Conservation (phyloP, 2,888 invertebrate species). For the Thysanoteuthis rhombus region DNA sequence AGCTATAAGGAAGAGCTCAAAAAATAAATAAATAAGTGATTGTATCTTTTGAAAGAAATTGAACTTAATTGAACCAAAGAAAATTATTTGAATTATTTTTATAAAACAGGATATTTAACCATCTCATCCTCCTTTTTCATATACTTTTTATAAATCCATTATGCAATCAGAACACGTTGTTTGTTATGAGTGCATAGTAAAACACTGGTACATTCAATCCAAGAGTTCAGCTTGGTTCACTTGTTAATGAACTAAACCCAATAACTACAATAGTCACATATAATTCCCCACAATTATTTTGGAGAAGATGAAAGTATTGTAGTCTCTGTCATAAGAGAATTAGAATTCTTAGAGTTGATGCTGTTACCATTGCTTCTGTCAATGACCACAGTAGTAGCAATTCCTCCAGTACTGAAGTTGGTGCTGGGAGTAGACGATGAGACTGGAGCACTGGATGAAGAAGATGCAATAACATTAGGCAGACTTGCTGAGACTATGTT, state of each 20-base stretch:
- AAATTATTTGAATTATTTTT: not conserved
- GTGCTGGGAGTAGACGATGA: constrained; percentile 24
- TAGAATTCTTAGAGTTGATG: constrained; percentile 14
- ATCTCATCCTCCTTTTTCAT: constrained; percentile 12
- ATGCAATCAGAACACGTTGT: not conserved
- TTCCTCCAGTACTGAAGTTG: not conserved
- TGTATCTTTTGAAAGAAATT: not conserved
- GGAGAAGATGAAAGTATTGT: constrained; percentile 18
- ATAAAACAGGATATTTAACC: not conserved
- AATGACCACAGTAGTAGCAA: not conserved
- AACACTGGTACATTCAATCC: not conserved
- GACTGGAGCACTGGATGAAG: constrained; percentile 26
- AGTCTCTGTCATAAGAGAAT: constrained; percentile 20
- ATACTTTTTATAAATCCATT: not conserved
- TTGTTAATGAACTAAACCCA: not conserved
- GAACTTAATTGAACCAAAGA: not conserved
- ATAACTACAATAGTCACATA: not conserved
- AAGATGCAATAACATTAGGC: not conserved
- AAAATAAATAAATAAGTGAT: not conserved
- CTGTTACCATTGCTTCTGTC: not conserved
- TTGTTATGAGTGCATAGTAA: not conserved
- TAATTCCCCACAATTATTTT: not conserved
- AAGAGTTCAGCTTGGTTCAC: not conserved
- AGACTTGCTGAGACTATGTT: not conserved
- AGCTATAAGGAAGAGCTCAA: too few species aligned